Conservation (phyloP, 92 coral and sea anemone species). For the Epizoanthus rinbou region DNA sequence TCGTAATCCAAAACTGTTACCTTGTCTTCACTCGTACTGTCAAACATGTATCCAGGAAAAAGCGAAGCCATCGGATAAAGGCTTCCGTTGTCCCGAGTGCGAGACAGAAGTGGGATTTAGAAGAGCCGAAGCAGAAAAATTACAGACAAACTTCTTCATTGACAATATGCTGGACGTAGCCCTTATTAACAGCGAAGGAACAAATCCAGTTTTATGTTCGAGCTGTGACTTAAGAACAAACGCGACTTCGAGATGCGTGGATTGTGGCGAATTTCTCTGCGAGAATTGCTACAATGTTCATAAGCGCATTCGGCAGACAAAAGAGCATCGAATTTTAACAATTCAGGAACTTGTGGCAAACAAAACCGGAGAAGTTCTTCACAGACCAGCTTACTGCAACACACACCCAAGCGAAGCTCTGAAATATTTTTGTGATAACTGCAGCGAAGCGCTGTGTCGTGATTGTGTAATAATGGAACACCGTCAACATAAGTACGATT, state of each 20-base stretch:
- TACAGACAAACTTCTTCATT: conserved; percentile 81
- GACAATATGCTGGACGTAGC: conserved; percentile 89
- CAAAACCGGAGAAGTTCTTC: conserved; percentile 83
- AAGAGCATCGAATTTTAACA: conserved; percentile 87
- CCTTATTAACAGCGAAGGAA: conserved; percentile 72
- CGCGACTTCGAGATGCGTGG: conserved; percentile 85
- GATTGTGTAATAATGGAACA: conserved; percentile 92
- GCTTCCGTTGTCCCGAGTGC: conserved; percentile 79
- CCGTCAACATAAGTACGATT: conserved; percentile 88
- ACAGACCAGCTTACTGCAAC: conserved; percentile 81
- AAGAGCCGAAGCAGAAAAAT: conserved; percentile 56
- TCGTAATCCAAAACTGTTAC: conserved; percentile 85
- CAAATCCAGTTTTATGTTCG: conserved; percentile 83
- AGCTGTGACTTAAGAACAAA: conserved; percentile 76
- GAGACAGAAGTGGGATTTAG: conserved; percentile 70
- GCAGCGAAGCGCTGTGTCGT: conserved; percentile 87
- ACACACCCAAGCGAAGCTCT: conserved; percentile 81
- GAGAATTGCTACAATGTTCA: conserved; percentile 84
- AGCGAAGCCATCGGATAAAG: conserved; percentile 52
- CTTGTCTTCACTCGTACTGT: conserved; percentile 95
- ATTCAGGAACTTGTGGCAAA: conserved; percentile 79
- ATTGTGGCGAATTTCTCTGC: conserved; percentile 97
- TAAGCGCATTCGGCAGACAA: conserved; percentile 86
- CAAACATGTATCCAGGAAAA: conserved; percentile 77
- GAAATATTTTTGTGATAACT: conserved; percentile 87